Conservation (phyloP, 2,113 vertebrate species). For the Antigone vipio region DNA sequence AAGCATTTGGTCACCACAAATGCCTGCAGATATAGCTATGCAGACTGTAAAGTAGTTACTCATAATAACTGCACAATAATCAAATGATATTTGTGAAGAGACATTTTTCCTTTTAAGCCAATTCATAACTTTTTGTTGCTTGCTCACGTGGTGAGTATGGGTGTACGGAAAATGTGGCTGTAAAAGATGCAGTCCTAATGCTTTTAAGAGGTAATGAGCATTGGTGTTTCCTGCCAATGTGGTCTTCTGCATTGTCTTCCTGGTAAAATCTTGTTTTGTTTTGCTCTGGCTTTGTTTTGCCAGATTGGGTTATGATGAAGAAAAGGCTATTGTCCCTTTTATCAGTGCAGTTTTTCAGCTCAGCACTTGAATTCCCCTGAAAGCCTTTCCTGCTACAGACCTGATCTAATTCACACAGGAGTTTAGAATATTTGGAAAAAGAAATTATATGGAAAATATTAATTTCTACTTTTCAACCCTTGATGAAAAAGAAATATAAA, state of each 20-base stretch:
- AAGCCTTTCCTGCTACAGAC: background rate
- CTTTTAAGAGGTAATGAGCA: fast-evolving
- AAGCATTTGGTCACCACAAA: background rate
- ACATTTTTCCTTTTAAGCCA: background rate
- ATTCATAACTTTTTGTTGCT: background rate
- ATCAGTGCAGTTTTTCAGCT: background rate
- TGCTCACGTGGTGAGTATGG: background rate
- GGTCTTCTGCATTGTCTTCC: background rate
- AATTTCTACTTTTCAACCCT: background rate
- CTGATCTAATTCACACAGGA: background rate
- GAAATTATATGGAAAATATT: background rate
- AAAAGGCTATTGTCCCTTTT: background rate
- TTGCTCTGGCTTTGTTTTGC: background rate
- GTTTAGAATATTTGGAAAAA: background rate
- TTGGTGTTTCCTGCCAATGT: background rate
- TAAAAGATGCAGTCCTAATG: background rate
- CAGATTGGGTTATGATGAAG: background rate
- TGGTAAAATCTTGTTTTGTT: background rate
- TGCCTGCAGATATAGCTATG: background rate
- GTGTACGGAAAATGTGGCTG: background rate
- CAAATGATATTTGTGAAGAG: background rate
- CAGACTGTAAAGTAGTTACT: background rate
- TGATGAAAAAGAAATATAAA: background rate
- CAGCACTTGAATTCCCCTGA: background rate
- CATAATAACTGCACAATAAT: background rate